Evolutionary conservation across 1,140 invertebrate genomes (phyloP), one percentile per base, ranked within the genome.

Genomic region (Teleogryllus occipitalis): DNA sequence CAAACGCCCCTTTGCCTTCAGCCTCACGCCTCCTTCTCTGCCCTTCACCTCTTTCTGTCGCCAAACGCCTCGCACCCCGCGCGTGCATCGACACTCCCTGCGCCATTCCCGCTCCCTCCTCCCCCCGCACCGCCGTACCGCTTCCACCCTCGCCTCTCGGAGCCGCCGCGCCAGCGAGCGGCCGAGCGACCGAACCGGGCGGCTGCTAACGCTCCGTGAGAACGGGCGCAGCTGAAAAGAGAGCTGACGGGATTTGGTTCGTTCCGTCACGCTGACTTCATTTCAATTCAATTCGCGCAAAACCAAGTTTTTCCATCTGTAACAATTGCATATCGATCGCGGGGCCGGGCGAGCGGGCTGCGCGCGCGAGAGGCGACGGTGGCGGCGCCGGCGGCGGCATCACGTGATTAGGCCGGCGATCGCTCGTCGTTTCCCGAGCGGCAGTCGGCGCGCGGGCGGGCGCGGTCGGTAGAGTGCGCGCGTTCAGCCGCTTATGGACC

Each of bases 181-280:
- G 14, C 5, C 22, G 47, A 39, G 27, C 47, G 39, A 74, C 10
- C 46, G 78, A 39, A 22, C 1, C 4, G 4, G 74, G 46, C 74
- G 12, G 46, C 21, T 75, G 46, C 54, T 72, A 78, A 74, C 78
- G 15, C 54, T 0, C 78, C 27, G 78, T 78, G 78, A 78, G 78
- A 78, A 78, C 22, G 7, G 27, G 12, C 49, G 18, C 78, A 73
- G 78, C 49, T 73, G 54, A 39, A 73, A 78, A 78, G 77, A 78
- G 48, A 8, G 27, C 27, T 12, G 77, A 47, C 47, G 18, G 14
- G 47, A 54, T 73, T 78, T 78, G 7, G 39, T 78, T 78, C 78
- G 78, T 78, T 78, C 73, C 78, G 78, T 78, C 46, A 78, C 78
- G 54, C 65, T 74, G 54, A 74, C 65, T 78, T 77, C 39, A 49